These are phyloP conservation scores for Formica aserva DNA, from an alignment of 2,888 invertebrate genomes.

Conservation along the genomic window DNA sequence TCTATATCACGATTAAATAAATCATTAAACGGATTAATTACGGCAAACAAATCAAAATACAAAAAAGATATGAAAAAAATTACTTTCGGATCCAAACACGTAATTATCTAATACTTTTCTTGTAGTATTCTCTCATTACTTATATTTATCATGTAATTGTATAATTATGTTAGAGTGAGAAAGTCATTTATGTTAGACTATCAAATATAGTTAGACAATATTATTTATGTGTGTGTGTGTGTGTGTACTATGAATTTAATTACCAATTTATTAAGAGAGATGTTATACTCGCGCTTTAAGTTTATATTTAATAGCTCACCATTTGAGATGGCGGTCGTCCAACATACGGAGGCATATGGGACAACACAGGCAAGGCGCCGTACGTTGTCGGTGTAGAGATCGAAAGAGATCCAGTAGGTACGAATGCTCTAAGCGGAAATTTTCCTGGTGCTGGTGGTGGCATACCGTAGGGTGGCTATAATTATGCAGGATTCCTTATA, in stretches of 20 bases:
- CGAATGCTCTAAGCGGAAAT: conserved; percentile 78
- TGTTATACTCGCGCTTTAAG: neutral
- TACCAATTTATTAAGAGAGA: neutral
- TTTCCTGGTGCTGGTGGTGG: conserved; percentile 75
- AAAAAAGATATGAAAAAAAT: neutral
- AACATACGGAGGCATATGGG: conserved; percentile 78
- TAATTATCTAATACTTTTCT: neutral
- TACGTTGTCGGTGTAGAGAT: conserved; percentile 77
- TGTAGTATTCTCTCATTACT: neutral
- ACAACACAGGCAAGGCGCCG: conserved; percentile 80
- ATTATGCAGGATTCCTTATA: conserved; percentile 6
- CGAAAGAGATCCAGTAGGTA: conserved; percentile 79
- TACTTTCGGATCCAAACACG: neutral
- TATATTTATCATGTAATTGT: neutral
- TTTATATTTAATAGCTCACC: conserved; percentile 68
- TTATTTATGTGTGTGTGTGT: neutral
- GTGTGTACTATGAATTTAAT: neutral
- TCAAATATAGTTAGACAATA: neutral
- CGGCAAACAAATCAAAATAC: too few species aligned
- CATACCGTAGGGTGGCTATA: conserved; percentile 81
- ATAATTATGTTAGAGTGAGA: neutral
- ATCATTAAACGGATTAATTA: too few species aligned
- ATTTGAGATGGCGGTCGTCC: conserved; percentile 82
- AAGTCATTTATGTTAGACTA: neutral
- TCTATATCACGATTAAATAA: neutral